These are phyloP conservation scores for Trissoscelio sp. DNA, from an alignment of 2,888 invertebrate species.

Conservation along the genomic window DNA sequence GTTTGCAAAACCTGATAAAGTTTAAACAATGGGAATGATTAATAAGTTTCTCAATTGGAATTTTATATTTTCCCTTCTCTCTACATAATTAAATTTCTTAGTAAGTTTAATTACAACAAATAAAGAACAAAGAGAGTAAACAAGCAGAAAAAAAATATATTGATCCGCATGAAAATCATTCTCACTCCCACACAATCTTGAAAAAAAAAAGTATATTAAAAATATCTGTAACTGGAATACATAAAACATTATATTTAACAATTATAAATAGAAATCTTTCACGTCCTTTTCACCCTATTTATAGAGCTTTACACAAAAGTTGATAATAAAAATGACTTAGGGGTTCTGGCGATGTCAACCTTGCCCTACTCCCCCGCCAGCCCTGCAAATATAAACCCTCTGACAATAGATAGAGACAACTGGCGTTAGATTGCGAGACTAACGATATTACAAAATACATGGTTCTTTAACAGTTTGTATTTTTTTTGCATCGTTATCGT, in stretches of 20 bases:
- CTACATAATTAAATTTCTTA: too few species aligned
- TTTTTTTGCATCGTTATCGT: conserved; percentile 50
- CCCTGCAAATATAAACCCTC: conserved; percentile 10
- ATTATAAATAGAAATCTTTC: conserved; percentile 12
- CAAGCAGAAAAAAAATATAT: too few species aligned
- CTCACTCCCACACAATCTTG: too few species aligned
- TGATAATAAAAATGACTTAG: conserved; percentile 32
- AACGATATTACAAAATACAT: conserved; percentile 13
- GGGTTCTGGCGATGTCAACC: conserved; percentile 12
- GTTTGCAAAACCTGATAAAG: too few species aligned
- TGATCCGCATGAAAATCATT: too few species aligned
- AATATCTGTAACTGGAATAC: background rate
- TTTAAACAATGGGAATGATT: too few species aligned
- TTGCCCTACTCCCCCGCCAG: conserved; percentile 2
- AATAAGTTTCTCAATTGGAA: too few species aligned
- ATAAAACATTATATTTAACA: background rate
- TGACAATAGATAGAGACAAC: background rate
- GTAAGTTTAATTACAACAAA: too few species aligned
- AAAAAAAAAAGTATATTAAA: background rate
- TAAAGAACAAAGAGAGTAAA: too few species aligned
- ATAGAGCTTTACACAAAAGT: conserved; percentile 16
- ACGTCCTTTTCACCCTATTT: conserved; percentile 31
- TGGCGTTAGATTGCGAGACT: background rate
- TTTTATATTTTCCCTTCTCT: too few species aligned
- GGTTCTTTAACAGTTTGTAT: background rate